These are phyloP conservation scores for Vulpes vulpes DNA, from an alignment of 2,113 vertebrate species.

Conservation along the genomic window DNA sequence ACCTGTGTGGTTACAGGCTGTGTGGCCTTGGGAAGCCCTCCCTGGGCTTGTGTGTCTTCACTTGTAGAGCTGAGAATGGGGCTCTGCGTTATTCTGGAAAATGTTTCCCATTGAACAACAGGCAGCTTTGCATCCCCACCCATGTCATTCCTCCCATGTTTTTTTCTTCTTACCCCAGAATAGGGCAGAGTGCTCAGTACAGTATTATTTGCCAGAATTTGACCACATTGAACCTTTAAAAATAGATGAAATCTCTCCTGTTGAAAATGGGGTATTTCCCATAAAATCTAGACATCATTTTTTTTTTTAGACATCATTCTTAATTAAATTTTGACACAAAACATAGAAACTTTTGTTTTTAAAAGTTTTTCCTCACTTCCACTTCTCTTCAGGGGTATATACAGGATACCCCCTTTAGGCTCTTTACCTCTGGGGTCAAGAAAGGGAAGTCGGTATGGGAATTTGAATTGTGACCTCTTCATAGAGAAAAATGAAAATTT, in stretches of 20 bases:
- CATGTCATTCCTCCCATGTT: too few relatives aligned
- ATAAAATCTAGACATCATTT: not conserved
- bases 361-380: not conserved
- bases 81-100: not conserved
- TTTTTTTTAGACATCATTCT: not conserved
- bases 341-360: not conserved
- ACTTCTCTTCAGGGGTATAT: not conserved
- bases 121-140: not conserved
- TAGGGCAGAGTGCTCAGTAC: not conserved
- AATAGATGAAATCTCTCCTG: not conserved
- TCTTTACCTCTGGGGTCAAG: not conserved
- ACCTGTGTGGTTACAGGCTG: rapidly evolving
- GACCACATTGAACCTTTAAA: not conserved
- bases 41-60: not conserved
- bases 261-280: not conserved
- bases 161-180: not conserved
- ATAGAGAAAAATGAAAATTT: not conserved
- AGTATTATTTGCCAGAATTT: not conserved
- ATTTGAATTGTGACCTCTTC: constrained; percentile 27
- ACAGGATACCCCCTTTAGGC: not conserved
- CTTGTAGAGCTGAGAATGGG: not conserved
- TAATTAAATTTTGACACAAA: not conserved
- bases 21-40: not conserved
- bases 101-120: not conserved
- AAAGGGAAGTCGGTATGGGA: not conserved